Conservation (phyloP, 2,797 vertebrate genomes). For the Percopsis omiscomaycus region DNA sequence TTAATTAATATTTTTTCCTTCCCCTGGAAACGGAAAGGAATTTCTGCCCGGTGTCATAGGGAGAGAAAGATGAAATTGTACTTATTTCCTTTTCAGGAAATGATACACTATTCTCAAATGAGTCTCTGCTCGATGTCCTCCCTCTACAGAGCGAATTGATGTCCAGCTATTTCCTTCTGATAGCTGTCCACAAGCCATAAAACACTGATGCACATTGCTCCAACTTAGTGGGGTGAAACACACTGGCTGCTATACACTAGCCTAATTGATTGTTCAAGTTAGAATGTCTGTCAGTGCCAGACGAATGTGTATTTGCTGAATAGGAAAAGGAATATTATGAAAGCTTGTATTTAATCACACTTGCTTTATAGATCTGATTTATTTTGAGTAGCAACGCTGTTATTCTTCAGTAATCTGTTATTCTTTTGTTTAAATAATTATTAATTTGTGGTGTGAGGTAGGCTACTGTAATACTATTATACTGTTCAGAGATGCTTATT, state of each 20-base stretch:
- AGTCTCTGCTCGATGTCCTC: conserved; percentile 39
- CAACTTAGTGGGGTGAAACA: neutral
- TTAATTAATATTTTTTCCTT: conserved; percentile 5
- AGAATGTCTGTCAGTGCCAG: no score
- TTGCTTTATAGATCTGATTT: no score
- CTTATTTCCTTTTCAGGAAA: conserved; percentile 54
- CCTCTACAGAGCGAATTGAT: conserved; percentile 45
- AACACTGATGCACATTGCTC: conserved; percentile 10
- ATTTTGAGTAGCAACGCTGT: no score
- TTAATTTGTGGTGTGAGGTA: no score
- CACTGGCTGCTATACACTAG: neutral
- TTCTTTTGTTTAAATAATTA: no score
- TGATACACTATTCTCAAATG: conserved; percentile 54
- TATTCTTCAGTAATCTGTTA: no score
- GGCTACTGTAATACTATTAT: no score
- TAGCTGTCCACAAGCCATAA: conserved; percentile 28
- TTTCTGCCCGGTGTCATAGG: neutral
- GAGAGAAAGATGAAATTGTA: conserved; percentile 12
- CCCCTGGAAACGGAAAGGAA: conserved; percentile 25
- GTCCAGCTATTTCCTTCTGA: conserved; percentile 33
- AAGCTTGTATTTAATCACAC: no score
- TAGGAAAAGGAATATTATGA: no score
- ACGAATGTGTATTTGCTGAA: no score
- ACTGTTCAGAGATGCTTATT: no score
- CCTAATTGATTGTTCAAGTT: no score